These are phyloP conservation scores for Neosilurus hyrtlii DNA, from an alignment of 2,797 vertebrate genomes.

Conservation along the genomic window DNA sequence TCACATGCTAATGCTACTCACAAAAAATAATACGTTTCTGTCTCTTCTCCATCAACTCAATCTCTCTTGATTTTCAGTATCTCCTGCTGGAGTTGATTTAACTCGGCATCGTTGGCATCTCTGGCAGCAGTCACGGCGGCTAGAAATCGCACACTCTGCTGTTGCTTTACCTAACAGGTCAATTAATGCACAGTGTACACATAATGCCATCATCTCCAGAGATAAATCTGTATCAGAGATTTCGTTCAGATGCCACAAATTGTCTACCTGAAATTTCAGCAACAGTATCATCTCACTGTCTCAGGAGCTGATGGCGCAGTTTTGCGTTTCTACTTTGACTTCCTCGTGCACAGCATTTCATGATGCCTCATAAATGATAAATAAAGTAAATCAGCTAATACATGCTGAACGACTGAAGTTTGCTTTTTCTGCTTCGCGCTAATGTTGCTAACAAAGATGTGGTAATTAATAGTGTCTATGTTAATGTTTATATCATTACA, in stretches of 20 bases:
- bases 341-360: conserved; percentile 69
- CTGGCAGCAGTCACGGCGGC: conserved; percentile 11
- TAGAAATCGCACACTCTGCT: neutral
- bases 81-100: conserved; percentile 9
- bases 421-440: neutral
- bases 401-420: neutral
- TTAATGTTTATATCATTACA: neutral
- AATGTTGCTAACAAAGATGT: neutral
- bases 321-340: conserved; percentile 81
- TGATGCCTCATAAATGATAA: conserved; percentile 68
- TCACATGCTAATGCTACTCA: neutral
- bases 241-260: neutral
- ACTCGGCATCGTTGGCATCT: neutral
- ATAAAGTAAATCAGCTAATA: neutral
- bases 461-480: neutral
- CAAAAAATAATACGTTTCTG: conserved; percentile 9
- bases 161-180: neutral
- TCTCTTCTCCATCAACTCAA: conserved; percentile 9
- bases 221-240: neutral
- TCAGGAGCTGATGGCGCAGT: conserved; percentile 66
- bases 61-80: neutral
- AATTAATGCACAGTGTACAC: neutral
- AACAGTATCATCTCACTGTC: conserved; percentile 58
- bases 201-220: neutral
- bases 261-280: conserved; percentile 72